Conservation (phyloP, 2,888 invertebrate species). For the Oxystoma pomonae region DNA sequence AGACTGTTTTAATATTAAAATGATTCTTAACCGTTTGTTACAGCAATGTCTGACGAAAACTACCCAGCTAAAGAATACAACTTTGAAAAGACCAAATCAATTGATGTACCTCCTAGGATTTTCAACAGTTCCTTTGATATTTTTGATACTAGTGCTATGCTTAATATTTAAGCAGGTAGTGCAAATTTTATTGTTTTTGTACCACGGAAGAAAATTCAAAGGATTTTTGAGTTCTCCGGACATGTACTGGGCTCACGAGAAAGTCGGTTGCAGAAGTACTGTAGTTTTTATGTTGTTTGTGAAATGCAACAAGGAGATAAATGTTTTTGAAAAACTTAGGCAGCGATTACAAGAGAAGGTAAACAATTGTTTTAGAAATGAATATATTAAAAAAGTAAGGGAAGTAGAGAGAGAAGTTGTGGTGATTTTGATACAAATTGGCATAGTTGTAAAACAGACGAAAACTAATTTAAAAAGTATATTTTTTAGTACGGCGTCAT, state of each 20-base stretch:
- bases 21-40: too few relatives aligned
- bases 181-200: not conserved
- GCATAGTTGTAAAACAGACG: too few relatives aligned
- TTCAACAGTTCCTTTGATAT: not conserved
- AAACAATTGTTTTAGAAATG: too few relatives aligned
- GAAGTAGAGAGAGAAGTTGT: too few relatives aligned
- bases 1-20: too few relatives aligned
- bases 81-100: not conserved
- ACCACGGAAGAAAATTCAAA: not conserved
- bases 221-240: not conserved
- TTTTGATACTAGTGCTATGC: not conserved
- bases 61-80: not conserved
- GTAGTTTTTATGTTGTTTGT: not conserved
- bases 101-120: not conserved
- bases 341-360: not conserved
- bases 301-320: not conserved
- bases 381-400: too few relatives aligned
- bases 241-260: not conserved
- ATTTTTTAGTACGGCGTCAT: too few relatives aligned
- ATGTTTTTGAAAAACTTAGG: not conserved
- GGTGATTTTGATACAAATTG: too few relatives aligned
- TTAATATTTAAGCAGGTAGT: not conserved
- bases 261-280: not conserved
- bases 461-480: too few relatives aligned
- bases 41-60: not conserved